Percentiles rank a stretch among this genome's conserved stretches.
Evolutionary conservation across 2,113 vertebrate genomes (phyloP).

Genomic region (Aix galericulata): DNA sequence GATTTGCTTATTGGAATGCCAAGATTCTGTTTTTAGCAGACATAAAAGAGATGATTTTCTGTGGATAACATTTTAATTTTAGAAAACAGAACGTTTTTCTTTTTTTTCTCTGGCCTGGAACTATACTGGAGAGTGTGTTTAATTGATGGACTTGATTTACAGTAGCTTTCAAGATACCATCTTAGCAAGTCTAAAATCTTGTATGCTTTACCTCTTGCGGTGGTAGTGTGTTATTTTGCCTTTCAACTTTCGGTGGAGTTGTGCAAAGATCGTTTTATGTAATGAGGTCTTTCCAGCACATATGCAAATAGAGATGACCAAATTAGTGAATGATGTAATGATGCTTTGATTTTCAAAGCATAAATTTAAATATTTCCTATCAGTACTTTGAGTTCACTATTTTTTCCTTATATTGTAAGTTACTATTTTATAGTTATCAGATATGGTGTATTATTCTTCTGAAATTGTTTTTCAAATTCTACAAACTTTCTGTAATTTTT

Average conservation of each 20-base stretch:
- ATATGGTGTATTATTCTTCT: background rate
- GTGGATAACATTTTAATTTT: background rate
- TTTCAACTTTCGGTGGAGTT: conserved; percentile 1
- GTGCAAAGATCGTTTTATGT: background rate
- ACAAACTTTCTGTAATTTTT: conserved; percentile 24
- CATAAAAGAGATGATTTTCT: background rate
- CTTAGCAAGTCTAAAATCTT: background rate
- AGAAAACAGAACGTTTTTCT: background rate
- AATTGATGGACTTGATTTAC: background rate
- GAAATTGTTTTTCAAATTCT: conserved; percentile 17
- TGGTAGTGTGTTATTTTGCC: background rate
- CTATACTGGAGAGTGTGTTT: background rate
- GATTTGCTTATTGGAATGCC: background rate
- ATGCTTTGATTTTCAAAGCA: background rate
- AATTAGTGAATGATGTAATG: background rate
- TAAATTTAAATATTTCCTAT: background rate
- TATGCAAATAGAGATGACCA: background rate
- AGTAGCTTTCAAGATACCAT: background rate
- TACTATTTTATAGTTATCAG: background rate
- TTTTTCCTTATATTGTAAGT: background rate
- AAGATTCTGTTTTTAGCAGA: background rate
- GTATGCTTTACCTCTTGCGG: background rate
- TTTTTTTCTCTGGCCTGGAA: background rate
- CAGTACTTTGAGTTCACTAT: background rate
- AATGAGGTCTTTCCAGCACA: background rate